Evolutionary conservation across 2,888 invertebrate species (phyloP), one percentile per base, ranked within the genome.

Genomic region (Caenorhabditis sp.): DNA sequence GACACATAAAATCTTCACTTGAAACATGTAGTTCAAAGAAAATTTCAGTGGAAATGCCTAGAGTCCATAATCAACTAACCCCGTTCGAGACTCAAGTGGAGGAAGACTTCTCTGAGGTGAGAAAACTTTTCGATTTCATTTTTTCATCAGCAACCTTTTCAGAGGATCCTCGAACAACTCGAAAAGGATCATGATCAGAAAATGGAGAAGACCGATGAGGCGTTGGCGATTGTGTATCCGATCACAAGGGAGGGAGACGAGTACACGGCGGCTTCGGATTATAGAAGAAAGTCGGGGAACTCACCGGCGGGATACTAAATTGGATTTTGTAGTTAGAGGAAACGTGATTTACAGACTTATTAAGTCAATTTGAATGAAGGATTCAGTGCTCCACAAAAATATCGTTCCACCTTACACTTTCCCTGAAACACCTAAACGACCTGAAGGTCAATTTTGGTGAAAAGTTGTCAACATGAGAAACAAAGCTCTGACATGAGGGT

Each of bases 41-140:
- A n/a, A n/a, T n/a, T n/a, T 61, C 96, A 0, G 87, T 90, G 2
- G 89, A 90, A 73, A 84, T 87, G 41, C 90, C 90, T 2, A 66
- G 90, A 28, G 82, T 90, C 22, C 90, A 90, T 70, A 89, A 90
- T 75, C 90, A 90, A 69, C 85, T 89, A 59, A 73, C 87, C 85
- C 96, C 96, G 0, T 95, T 95, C 94, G 90, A 93, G 54, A 92
- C 95, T 0, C 91, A 93, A 49, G 95, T 96, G 90, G 96, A 95
- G 49, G 35, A 58, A 12, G 74, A 51, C 58, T 82, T 82, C 58
- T 77, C 77, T 24, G 68, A 77, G 69, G 81, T 75, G n/a, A 19
- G 6, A 19, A 16, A n/a, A 24, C 47, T 22, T 22, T 38, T 38
- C 19, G 4, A 49, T 22, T 26, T 51, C 51, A 51, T 3, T 26